phyloP scores from a whole-genome alignment of 2,113 vertebrate species.

The Onychostruthus taczanowskii region DNA sequence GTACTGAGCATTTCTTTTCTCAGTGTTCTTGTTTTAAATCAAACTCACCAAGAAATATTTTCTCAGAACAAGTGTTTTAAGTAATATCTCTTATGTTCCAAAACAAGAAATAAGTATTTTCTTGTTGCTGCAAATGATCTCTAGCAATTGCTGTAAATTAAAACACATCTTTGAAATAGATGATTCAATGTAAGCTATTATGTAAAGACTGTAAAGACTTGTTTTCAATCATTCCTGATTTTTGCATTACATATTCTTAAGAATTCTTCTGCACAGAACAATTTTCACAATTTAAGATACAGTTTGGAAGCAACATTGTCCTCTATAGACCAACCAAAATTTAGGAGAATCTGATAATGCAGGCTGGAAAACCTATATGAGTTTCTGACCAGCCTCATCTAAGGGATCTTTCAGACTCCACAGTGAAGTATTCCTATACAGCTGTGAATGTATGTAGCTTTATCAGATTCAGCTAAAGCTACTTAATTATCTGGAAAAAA shows the following conservation, averaged over 20 bases:
- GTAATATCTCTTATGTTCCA: background rate
- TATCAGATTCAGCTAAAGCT: background rate
- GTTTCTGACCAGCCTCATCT: background rate
- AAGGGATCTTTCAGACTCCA: background rate
- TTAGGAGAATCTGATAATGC: background rate
- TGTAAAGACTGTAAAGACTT: background rate
- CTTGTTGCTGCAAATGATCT: background rate
- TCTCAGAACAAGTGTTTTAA: background rate
- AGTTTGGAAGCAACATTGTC: background rate
- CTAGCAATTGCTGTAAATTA: background rate
- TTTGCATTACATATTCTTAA: background rate
- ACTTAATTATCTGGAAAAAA: background rate
- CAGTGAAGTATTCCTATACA: background rate
- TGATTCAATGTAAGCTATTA: background rate
- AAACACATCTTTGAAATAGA: background rate
- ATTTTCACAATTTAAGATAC: background rate
- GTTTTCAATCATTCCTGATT: background rate
- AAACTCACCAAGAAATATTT: background rate
- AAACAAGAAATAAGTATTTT: background rate
- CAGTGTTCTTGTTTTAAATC: background rate
- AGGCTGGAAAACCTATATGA: background rate
- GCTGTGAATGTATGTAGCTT: background rate
- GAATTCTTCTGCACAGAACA: background rate
- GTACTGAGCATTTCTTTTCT: background rate
- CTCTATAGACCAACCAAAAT: background rate